Evolutionary conservation across 2,888 invertebrate genomes (phyloP), one percentile per base, ranked within the genome.

Genomic region (Unio delphinus): DNA sequence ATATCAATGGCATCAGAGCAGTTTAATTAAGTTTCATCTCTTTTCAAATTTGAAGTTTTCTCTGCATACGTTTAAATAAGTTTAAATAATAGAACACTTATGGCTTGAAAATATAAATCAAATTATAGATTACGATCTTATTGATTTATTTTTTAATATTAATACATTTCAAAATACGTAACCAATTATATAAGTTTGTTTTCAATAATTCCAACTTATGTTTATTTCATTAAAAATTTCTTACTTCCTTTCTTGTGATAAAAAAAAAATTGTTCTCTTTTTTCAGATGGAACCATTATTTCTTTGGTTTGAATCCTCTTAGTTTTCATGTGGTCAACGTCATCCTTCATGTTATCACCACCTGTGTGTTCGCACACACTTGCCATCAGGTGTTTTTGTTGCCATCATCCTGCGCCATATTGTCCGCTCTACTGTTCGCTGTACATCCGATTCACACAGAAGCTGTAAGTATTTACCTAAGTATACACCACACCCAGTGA

Each of bases 401-500:
- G 64, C 70, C 80, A 2, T 56, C 63, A 55, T 64, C 67, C 64
- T 72, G 93, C 64, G 69, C 83, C 3, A 57, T 80, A 4, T 45
- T 83, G 20, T 76, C 87, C 4, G 83, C 86, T 0, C 59, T 83
- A 8, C 64, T 86, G 17, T 88, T 88, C 76, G 88, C 88, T 55
- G 83, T 83, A 23, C 88, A 88, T 68, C 88, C 88, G 3, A 76
- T 88, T 8, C 88, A 88, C 69, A 83, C 84, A 23, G 88, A 88
- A 74, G 87, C 87, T 34, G 87, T 95, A 89, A 94, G 95, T 93
- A 70, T 45, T 59, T 65, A 34, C 7, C 34, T 28, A 64, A 59
- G 20, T 59, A 23, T 26, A 59, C 2, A 8, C 18, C 8, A 17
- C 15, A 26, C n/a, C 20, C 26, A 23, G 17, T 26, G 11, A 26